Conservation (phyloP, 2,888 invertebrate species). For the Drosophila colorata region DNA sequence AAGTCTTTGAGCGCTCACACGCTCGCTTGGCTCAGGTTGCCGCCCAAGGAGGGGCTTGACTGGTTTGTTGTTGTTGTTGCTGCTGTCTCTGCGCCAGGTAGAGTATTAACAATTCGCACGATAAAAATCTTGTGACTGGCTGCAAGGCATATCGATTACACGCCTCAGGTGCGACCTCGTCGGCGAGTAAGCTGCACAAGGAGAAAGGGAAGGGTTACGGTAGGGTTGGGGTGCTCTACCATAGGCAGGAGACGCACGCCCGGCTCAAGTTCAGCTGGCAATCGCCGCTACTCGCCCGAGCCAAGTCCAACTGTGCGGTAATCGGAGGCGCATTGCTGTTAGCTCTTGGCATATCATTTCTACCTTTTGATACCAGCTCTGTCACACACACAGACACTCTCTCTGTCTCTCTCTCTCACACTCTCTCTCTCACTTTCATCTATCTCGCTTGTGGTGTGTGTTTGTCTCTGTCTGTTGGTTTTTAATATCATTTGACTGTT, state of each 20-base stretch:
- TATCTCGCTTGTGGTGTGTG: conserved; percentile 19
- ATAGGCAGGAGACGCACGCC: conserved; percentile 55
- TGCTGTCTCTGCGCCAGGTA: conserved; percentile 33
- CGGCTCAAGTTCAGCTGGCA: conserved; percentile 72
- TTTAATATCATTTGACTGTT: conserved; percentile 80
- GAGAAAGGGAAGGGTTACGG: not conserved
- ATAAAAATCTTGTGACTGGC: conserved; percentile 70
- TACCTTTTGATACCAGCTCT: conserved; percentile 41
- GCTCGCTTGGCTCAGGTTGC: conserved; percentile 52
- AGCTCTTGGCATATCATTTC: conserved; percentile 53
- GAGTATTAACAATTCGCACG: conserved; percentile 80
- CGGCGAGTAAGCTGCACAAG: conserved; percentile 28
- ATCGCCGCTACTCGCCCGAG: conserved; percentile 20
- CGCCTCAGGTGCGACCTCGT: conserved; percentile 81
- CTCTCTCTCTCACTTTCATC: conserved; percentile 3
- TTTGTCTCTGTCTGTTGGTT: conserved; percentile 53
- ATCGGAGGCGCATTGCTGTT: conserved; percentile 67
- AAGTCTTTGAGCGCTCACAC: conserved; percentile 44
- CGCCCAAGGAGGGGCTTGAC: too few relatives aligned
- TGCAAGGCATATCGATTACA: conserved; percentile 75
- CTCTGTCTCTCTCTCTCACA: conserved; percentile 1
- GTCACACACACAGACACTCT: not conserved
- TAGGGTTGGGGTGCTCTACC: not conserved
- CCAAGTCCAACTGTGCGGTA: conserved; percentile 65
- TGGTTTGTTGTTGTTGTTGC: conserved; percentile 29